Evolutionary conservation across 2,113 vertebrate species (phyloP).

Genomic region (Tetraodon nigroviridis): DNA sequence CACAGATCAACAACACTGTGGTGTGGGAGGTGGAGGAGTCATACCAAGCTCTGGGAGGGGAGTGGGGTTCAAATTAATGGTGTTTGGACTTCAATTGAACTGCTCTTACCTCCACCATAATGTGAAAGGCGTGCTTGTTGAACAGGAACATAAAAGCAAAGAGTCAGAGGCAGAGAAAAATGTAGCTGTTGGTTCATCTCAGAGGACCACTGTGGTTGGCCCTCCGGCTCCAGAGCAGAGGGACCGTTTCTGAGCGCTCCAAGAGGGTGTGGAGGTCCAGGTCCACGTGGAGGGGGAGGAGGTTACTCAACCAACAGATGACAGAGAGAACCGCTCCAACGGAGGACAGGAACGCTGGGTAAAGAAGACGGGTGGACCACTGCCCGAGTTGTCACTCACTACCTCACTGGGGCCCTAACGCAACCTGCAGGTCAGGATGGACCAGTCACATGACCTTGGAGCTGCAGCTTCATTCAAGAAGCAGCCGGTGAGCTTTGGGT

Average conservation of each 20-base stretch:
- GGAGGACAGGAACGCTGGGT: slow-evolving; percentile 5
- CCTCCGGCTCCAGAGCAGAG: slow-evolving; percentile 9
- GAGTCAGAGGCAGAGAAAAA: slow-evolving; percentile 61
- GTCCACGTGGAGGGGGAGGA: slow-evolving; percentile 10
- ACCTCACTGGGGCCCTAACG: too few relatives aligned
- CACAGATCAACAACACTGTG: slow-evolving; percentile 33
- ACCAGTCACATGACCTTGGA: too few relatives aligned
- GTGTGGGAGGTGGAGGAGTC: slow-evolving; percentile 43
- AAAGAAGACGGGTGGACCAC: too few relatives aligned
- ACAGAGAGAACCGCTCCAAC: not conserved
- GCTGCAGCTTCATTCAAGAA: too few relatives aligned
- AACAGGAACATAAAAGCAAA: slow-evolving; percentile 72
- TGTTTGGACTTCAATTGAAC: slow-evolving; percentile 70
- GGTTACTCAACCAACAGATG: not conserved
- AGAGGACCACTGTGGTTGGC: slow-evolving; percentile 10
- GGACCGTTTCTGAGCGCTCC: not conserved
- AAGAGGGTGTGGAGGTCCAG: not conserved
- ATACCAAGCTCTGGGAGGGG: slow-evolving; percentile 46
- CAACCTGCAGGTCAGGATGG: too few relatives aligned
- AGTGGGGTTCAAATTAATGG: slow-evolving; percentile 22
- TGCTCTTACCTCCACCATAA: slow-evolving; percentile 99
- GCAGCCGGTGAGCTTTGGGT: too few relatives aligned
- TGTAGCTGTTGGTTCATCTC: slow-evolving; percentile 26
- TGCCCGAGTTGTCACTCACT: too few relatives aligned
- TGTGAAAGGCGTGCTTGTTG: slow-evolving; percentile 99